These are phyloP conservation scores for Pipistrellus kuhlii DNA, from an alignment of 2,797 vertebrate species.

Conservation along the genomic window DNA sequence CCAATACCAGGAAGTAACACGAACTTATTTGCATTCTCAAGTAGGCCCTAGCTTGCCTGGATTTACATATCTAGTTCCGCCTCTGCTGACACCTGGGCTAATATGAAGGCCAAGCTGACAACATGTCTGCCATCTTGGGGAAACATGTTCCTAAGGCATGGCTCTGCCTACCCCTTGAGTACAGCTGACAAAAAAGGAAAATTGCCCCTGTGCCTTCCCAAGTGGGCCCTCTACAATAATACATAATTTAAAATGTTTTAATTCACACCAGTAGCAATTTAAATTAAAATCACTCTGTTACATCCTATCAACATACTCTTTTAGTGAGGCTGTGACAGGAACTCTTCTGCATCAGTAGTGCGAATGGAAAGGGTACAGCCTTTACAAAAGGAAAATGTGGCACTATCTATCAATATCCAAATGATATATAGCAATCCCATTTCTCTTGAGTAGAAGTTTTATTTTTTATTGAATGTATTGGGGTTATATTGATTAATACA, in stretches of 20 bases:
- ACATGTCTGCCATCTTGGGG: no score
- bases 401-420: neutral
- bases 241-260: neutral
- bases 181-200: no score
- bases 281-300: constrained; percentile 7
- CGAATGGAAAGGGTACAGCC: neutral
- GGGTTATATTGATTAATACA: neutral
- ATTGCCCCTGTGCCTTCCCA: no score
- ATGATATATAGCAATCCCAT: neutral
- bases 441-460: neutral
- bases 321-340: neutral
- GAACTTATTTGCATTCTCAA: no score
- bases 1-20: no score
- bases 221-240: neutral
- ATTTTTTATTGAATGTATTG: neutral
- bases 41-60: no score
- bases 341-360: neutral
- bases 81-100: no score
- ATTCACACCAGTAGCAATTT: neutral
- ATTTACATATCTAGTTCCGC: no score
- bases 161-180: no score
- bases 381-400: neutral
- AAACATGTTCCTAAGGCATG: no score
- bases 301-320: neutral
- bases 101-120: no score